Percentiles rank a stretch among this genome's conserved stretches.
Conservation (phyloP, 2,113 vertebrate genomes). For the Toxotes jaculatrix region DNA sequence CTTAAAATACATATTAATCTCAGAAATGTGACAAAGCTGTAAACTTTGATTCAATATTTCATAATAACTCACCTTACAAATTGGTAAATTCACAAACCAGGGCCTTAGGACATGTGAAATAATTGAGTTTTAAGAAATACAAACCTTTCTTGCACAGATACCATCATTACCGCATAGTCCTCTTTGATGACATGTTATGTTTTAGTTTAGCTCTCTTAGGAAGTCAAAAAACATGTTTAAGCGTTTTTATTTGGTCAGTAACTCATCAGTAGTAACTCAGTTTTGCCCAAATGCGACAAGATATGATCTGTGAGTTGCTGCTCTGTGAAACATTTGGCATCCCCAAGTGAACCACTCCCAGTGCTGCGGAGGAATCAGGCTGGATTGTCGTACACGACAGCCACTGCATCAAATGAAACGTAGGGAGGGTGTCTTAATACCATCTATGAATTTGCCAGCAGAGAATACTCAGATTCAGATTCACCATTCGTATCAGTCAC, state of each 20-base stretch:
- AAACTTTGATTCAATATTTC: constrained; percentile 30
- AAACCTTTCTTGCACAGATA: constrained; percentile 17
- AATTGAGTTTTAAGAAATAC: constrained; percentile 22
- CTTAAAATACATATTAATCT: constrained; percentile 12
- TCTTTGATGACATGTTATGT: constrained; percentile 8
- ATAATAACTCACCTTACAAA: constrained; percentile 25
- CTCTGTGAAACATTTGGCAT: constrained; percentile 8
- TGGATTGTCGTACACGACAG: constrained; percentile 10
- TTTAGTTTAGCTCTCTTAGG: constrained; percentile 13
- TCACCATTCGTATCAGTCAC: constrained; percentile 27
- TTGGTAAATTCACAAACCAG: constrained; percentile 15
- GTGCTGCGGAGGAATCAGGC: background rate
- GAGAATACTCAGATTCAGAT: constrained; percentile 22
- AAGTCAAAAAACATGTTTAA: constrained; percentile 6
- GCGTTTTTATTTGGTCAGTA: constrained; percentile 23
- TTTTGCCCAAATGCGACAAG: constrained; percentile 21
- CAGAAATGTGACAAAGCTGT: constrained; percentile 2
- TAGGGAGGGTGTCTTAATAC: constrained; percentile 12
- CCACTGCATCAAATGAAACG: constrained; percentile 21
- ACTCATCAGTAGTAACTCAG: background rate
- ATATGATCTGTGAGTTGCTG: background rate
- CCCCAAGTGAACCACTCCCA: background rate
- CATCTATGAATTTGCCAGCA: constrained; percentile 19
- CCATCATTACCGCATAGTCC: background rate
- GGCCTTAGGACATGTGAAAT: constrained; percentile 16